These are phyloP conservation scores for Bombyx mori DNA, from an alignment of 1,140 invertebrate species.

Conservation along the genomic window ASM3026992v2 NC_085107.1:18679001-18679500, in stretches of 20 bases:
- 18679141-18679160: slow-evolving; percentile 5
- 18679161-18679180: slow-evolving; percentile 26
- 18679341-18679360: slow-evolving; percentile 61
- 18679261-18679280: slow-evolving; percentile 10
- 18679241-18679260: too few relatives aligned
- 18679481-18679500: background rate
- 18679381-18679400: slow-evolving; percentile 20
- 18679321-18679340: slow-evolving; percentile 56
- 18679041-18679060: slow-evolving; percentile 29
- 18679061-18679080: slow-evolving; percentile 46
- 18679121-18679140: slow-evolving; percentile 19
- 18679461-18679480: background rate
- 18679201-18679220: slow-evolving; percentile 16
- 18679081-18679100: slow-evolving; percentile 37
- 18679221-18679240: background rate
- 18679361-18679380: slow-evolving; percentile 51
- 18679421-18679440: slow-evolving; percentile 15
- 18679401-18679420: slow-evolving; percentile 47
- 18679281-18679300: slow-evolving; percentile 16
- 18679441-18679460: background rate
- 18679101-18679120: slow-evolving; percentile 37
- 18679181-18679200: background rate
- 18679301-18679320: slow-evolving; percentile 21
- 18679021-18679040: slow-evolving; percentile 55
- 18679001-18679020: slow-evolving; percentile 52